Percentiles rank a stretch among this genome's conserved stretches.
Conservation (phyloP, 1,140 invertebrate genomes). For the Megalonaias nervosa region DNA sequence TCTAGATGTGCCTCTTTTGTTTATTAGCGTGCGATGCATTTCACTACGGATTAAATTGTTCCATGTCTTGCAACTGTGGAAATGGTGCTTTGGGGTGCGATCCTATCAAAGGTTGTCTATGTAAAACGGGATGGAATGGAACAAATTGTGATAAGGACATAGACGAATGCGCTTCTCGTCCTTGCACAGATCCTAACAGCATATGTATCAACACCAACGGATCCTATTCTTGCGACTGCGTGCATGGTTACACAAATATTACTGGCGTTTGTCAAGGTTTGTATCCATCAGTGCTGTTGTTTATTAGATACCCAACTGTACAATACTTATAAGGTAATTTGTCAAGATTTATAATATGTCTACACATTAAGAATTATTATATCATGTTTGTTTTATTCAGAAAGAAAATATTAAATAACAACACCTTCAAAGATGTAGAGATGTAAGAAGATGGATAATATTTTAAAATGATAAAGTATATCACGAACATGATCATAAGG, state of each 20-base stretch:
- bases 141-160: constrained; percentile 47
- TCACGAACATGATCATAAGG: no score
- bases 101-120: constrained; percentile 44
- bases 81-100: constrained; percentile 35
- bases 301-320: neutral
- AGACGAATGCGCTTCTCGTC: constrained; percentile 39
- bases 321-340: neutral
- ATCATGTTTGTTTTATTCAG: no score
- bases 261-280: constrained; percentile 27
- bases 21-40: constrained; percentile 35
- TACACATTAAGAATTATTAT: no score
- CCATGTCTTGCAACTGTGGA: constrained; percentile 40
- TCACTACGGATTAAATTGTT: constrained; percentile 45
- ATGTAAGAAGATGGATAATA: no score
- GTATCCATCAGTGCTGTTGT: no score
- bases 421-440: no score
- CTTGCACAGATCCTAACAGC: constrained; percentile 17
- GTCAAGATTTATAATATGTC: neutral
- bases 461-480: no score
- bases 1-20: no score
- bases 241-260: constrained; percentile 23
- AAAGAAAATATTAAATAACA: no score
- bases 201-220: constrained; percentile 38
- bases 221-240: constrained; percentile 38
- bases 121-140: constrained; percentile 48